Percentiles rank a stretch among this genome's conserved stretches.
Evolutionary conservation across 2,888 invertebrate genomes (phyloP).

Genomic region (Synergus gifuensis): DNA sequence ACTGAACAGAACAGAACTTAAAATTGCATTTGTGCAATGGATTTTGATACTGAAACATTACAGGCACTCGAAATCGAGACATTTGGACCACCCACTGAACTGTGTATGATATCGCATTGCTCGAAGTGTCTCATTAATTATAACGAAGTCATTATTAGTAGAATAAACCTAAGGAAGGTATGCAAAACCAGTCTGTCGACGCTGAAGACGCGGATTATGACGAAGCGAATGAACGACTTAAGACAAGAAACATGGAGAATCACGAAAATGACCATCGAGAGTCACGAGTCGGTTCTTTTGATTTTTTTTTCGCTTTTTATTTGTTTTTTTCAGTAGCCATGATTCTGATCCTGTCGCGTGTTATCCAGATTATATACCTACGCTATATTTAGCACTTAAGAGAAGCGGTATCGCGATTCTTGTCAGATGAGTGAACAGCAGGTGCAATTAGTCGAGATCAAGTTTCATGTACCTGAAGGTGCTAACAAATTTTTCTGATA

Average conservation of each 20-base stretch:
- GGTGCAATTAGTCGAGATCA: constrained; percentile 32
- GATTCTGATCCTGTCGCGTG: constrained; percentile 4
- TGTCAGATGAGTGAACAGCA: constrained; percentile 26
- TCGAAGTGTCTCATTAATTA: constrained; percentile 28
- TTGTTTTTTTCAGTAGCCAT: constrained; percentile 11
- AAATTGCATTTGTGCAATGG: neutral
- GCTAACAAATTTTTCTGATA: constrained; percentile 2
- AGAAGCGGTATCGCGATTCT: constrained; percentile 18
- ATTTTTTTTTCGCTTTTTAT: neutral
- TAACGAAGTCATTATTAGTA: neutral
- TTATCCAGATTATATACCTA: constrained; percentile 25
- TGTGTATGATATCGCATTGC: neutral
- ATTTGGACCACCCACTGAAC: constrained; percentile 19
- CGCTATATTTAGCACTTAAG: constrained; percentile 9
- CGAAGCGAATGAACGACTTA: neutral
- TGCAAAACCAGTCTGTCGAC: constrained; percentile 22
- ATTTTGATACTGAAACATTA: neutral
- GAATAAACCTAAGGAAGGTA: constrained; percentile 11
- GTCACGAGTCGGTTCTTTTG: neutral
- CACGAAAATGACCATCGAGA: neutral
- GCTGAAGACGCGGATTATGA: neutral
- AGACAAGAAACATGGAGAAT: constrained; percentile 13
- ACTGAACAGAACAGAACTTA: too few relatives aligned
- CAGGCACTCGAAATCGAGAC: neutral
- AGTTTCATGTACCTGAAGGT: constrained; percentile 14